Evolutionary conservation across 2,113 vertebrate genomes (phyloP).

Genomic region (Erpornis zantholeuca): DNA sequence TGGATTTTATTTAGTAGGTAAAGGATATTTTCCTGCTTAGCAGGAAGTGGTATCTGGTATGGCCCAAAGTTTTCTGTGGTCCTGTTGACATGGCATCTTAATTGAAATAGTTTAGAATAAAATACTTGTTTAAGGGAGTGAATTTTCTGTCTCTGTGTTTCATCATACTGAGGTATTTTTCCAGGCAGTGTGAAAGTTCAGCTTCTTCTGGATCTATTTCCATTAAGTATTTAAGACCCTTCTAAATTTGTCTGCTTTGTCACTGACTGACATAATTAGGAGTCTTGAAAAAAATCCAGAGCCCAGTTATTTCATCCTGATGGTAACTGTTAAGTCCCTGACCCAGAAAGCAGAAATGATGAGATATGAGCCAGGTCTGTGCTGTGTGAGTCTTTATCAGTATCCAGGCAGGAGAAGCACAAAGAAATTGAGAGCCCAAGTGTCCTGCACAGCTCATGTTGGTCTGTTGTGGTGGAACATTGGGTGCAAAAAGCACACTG

Average conservation of each 20-base stretch:
- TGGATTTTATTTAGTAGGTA: neutral
- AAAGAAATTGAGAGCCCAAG: neutral
- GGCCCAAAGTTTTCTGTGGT: neutral
- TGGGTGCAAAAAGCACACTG: fast-evolving
- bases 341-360: neutral
- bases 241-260: neutral
- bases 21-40: neutral
- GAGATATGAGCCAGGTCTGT: neutral
- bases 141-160: neutral
- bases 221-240: neutral
- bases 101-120: neutral
- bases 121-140: neutral
- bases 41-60: too few relatives aligned
- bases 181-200: neutral
- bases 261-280: neutral
- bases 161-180: neutral
- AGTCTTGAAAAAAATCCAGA: neutral
- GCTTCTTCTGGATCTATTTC: neutral
- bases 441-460: fast-evolving
- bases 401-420: neutral
- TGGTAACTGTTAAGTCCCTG: neutral
- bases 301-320: neutral
- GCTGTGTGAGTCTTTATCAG: neutral
- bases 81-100: neutral
- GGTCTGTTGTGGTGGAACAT: neutral